Percentiles rank a stretch among this genome's conserved stretches.
phyloP scores from a whole-genome alignment of 2,113 vertebrate genomes.

The Scalopus aquaticus region DNA sequence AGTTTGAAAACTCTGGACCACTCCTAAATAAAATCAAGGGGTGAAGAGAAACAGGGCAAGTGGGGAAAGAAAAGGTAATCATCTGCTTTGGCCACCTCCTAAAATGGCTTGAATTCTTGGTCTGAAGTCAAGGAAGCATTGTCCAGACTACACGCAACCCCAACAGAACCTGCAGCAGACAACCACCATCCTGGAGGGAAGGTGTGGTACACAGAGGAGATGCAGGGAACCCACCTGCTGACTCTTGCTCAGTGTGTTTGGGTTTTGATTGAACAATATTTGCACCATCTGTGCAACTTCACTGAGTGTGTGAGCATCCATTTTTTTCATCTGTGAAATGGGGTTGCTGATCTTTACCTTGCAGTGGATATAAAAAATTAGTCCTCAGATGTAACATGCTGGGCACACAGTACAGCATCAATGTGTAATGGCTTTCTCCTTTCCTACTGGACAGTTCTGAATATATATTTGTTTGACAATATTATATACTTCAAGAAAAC shows the following conservation, averaged over 20 bases:
- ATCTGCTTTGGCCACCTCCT: not conserved
- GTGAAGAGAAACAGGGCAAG: not conserved
- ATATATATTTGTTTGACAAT: not conserved
- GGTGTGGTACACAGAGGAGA: not conserved
- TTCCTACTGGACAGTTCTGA: not conserved
- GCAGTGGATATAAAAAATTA: not conserved
- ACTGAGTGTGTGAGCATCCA: not conserved
- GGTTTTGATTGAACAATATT: not conserved
- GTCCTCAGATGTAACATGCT: not conserved
- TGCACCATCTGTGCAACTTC: not conserved
- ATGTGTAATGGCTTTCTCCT: not conserved
- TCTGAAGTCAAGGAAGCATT: not conserved
- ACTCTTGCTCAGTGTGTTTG: not conserved
- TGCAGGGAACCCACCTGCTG: not conserved
- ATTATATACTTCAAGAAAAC: not conserved
- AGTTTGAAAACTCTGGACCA: slow-evolving; percentile 27
- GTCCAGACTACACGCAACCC: not conserved
- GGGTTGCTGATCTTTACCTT: not conserved
- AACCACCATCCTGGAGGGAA: not conserved
- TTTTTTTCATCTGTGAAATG: not conserved
- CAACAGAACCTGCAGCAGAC: rapidly evolving
- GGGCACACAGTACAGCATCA: not conserved
- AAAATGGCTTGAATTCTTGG: not conserved
- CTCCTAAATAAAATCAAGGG: not conserved
- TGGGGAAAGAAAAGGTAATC: not conserved